Conservation (phyloP, 2,797 vertebrate genomes). For the Caiman crocodilus region DNA sequence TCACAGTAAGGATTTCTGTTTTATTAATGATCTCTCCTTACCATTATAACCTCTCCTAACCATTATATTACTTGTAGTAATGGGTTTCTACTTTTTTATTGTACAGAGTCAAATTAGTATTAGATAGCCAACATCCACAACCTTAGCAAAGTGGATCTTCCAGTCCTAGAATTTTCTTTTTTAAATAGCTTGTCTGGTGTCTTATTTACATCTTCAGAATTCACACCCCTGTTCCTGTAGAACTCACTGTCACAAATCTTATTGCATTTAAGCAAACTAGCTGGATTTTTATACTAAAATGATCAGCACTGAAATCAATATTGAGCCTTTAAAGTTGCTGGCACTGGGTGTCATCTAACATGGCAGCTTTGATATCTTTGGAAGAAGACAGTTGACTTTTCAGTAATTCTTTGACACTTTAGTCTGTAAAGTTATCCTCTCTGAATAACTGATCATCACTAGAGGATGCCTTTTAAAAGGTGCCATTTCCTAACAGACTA, state of each 20-base stretch:
- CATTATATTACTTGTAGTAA: too few relatives aligned
- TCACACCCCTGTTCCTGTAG: background rate
- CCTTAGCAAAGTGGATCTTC: background rate
- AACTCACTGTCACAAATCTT: background rate
- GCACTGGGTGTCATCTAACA: background rate
- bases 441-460: background rate
- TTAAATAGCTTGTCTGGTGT: background rate
- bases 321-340: background rate
- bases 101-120: background rate
- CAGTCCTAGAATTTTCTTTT: background rate
- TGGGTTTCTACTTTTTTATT: background rate
- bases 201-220: background rate
- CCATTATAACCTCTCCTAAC: too few relatives aligned
- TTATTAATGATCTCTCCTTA: background rate
- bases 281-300: background rate
- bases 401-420: background rate
- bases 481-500: background rate
- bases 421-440: background rate
- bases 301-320: background rate
- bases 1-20: slow-evolving; percentile 83
- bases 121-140: background rate
- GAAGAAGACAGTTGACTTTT: background rate
- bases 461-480: background rate
- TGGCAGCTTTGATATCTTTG: background rate
- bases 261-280: background rate